These are phyloP conservation scores for Sturmia bella DNA, from an alignment of 2,888 invertebrate genomes.

Conservation along the genomic window DNA sequence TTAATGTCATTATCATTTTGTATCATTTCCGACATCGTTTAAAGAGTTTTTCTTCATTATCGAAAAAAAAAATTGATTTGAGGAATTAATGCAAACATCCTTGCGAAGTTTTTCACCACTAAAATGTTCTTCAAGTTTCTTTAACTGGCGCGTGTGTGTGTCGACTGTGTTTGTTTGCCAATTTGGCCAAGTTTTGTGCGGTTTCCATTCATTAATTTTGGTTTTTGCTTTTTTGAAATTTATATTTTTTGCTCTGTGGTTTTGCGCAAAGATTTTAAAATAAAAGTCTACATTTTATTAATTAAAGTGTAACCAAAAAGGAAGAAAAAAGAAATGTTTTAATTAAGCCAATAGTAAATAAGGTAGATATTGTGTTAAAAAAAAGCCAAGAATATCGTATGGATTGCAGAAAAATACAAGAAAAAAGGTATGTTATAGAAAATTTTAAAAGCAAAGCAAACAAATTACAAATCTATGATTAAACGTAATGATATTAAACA, in stretches of 20 bases:
- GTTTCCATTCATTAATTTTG: constrained; percentile 54
- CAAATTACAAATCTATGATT: too few relatives aligned
- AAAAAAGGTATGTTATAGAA: too few relatives aligned
- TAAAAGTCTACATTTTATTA: constrained; percentile 25
- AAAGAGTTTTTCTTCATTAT: constrained; percentile 29
- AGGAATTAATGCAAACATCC: constrained; percentile 12
- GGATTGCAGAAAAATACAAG: too few relatives aligned
- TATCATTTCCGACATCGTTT: constrained; percentile 51
- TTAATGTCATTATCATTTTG: constrained; percentile 48
- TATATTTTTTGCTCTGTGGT: constrained; percentile 27
- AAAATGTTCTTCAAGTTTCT: neutral
- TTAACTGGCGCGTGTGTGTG: neutral
- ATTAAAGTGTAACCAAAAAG: constrained; percentile 22
- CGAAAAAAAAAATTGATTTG: constrained; percentile 31
- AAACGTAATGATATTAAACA: too few relatives aligned
- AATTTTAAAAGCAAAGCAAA: too few relatives aligned
- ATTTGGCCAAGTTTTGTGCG: constrained; percentile 53
- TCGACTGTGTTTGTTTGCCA: constrained; percentile 37
- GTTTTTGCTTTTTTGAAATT: constrained; percentile 32
- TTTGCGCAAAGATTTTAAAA: constrained; percentile 36
- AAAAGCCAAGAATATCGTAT: too few relatives aligned
- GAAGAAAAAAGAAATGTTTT: neutral
- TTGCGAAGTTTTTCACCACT: neutral
- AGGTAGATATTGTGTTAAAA: neutral
- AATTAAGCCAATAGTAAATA: too few relatives aligned